These are phyloP conservation scores for Eupithecia tripunctaria DNA, from an alignment of 2,888 invertebrate species.

Conservation along the genomic window DNA sequence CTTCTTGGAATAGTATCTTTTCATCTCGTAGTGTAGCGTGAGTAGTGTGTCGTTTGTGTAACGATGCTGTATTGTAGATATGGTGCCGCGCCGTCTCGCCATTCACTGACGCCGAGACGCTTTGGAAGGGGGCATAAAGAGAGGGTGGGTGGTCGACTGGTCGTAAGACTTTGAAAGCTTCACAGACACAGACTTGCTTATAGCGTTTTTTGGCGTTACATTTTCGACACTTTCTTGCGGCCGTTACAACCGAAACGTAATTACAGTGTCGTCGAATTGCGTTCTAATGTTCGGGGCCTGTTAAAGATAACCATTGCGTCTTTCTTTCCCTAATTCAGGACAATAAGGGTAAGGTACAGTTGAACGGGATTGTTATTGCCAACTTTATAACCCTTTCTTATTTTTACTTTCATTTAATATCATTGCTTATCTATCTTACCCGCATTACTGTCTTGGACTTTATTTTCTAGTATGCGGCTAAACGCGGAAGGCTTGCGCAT, in stretches of 20 bases:
- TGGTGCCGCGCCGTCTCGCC: slow-evolving; percentile 76
- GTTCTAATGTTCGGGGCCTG: slow-evolving; percentile 39
- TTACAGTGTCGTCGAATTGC: slow-evolving; percentile 40
- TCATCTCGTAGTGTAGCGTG: slow-evolving; percentile 22
- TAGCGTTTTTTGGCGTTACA: slow-evolving; percentile 25
- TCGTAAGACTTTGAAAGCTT: slow-evolving; percentile 31
- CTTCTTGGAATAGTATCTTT: slow-evolving; percentile 19
- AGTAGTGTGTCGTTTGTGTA: slow-evolving; percentile 35
- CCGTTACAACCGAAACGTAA: slow-evolving; percentile 38
- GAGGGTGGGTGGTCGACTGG: slow-evolving; percentile 38
- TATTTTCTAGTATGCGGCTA: slow-evolving; percentile 10
- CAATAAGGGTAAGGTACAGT: slow-evolving; percentile 29
- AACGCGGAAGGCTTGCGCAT: slow-evolving; percentile 27
- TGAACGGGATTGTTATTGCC: slow-evolving; percentile 31
- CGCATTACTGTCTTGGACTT: slow-evolving; percentile 1
- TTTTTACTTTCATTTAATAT: not conserved
- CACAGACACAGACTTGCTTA: slow-evolving; percentile 20
- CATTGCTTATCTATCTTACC: slow-evolving; percentile 4
- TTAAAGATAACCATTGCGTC: slow-evolving; percentile 40
- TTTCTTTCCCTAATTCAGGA: slow-evolving; percentile 40
- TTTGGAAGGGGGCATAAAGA: slow-evolving; percentile 43
- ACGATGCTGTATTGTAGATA: slow-evolving; percentile 59
- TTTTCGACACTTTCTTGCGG: slow-evolving; percentile 37
- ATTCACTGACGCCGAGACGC: slow-evolving; percentile 59
- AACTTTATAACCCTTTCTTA: slow-evolving; percentile 27